These are phyloP conservation scores for Turnix velox DNA, from an alignment of 2,113 vertebrate genomes.

Conservation along the genomic window DNA sequence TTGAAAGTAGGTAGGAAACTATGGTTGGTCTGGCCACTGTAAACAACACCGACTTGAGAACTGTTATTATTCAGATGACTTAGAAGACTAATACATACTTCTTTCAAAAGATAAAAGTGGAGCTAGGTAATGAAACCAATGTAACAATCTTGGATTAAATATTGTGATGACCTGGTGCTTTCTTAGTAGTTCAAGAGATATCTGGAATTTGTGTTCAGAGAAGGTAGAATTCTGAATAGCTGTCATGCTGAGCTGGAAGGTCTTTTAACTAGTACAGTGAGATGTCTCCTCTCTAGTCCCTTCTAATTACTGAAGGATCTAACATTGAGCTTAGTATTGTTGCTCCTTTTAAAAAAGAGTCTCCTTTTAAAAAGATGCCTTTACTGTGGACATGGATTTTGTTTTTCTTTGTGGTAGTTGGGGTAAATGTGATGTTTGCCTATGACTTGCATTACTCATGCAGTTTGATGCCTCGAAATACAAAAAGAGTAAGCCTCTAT, in stretches of 20 bases:
- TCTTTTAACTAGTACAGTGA: background rate
- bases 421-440: background rate
- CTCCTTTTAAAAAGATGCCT: background rate
- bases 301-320: background rate
- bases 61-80: background rate
- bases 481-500: background rate
- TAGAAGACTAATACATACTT: background rate
- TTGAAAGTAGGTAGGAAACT: background rate
- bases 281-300: background rate
- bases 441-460: background rate
- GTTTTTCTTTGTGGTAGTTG: background rate
- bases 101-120: background rate
- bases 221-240: background rate
- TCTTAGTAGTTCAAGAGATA: background rate
- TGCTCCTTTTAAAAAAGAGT: background rate
- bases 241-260: background rate
- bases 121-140: background rate
- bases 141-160: background rate
- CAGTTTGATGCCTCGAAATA: background rate
- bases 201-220: background rate
- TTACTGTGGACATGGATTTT: background rate
- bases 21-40: background rate
- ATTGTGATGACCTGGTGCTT: background rate
- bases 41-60: background rate
- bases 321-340: background rate